A percentile compares a stretch with the other conserved stretches of the same genome.
Evolutionary conservation across 2,797 vertebrate genomes (phyloP).

Genomic region (Sebastes minor): DNA sequence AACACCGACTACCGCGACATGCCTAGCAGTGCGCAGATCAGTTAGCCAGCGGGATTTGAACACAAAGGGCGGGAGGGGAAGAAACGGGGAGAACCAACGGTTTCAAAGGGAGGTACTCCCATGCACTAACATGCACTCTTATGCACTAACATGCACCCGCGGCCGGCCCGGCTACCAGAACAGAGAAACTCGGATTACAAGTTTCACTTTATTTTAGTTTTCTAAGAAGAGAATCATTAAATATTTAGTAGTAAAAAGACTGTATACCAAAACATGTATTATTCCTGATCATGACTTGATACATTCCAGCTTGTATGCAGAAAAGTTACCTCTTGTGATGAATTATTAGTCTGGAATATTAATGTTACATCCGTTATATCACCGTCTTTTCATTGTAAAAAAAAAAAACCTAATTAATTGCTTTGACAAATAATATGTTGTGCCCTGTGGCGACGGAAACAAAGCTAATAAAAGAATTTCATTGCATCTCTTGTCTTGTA

Average conservation of each 20-base stretch:
- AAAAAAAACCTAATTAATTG: slow-evolving; percentile 4
- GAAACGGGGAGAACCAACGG: no score
- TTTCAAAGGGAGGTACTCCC: no score
- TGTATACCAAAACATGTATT: not conserved
- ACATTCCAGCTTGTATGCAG: not conserved
- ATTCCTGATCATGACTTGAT: not conserved
- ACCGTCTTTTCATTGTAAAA: not conserved
- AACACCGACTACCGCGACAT: no score
- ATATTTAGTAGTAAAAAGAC: not conserved
- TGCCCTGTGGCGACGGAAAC: not conserved
- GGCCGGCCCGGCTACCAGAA: not conserved
- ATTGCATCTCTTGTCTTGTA: slow-evolving; percentile 29
- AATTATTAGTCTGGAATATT: slow-evolving; percentile 15
- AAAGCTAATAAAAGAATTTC: slow-evolving; percentile 39
- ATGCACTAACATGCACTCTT: no score
- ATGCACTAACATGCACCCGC: no score
- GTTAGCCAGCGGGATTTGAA: no score
- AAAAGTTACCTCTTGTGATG: not conserved
- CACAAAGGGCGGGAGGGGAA: no score
- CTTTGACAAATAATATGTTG: slow-evolving; percentile 11
- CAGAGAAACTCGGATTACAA: not conserved
- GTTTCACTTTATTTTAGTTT: not conserved
- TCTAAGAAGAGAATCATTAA: not conserved
- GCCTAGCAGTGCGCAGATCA: no score
- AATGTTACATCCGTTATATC: slow-evolving; percentile 9